A percentile compares a stretch with the other conserved stretches of the same genome.
Evolutionary conservation across 2,888 invertebrate species (phyloP).

Genomic region (Desoria tigrina): DNA sequence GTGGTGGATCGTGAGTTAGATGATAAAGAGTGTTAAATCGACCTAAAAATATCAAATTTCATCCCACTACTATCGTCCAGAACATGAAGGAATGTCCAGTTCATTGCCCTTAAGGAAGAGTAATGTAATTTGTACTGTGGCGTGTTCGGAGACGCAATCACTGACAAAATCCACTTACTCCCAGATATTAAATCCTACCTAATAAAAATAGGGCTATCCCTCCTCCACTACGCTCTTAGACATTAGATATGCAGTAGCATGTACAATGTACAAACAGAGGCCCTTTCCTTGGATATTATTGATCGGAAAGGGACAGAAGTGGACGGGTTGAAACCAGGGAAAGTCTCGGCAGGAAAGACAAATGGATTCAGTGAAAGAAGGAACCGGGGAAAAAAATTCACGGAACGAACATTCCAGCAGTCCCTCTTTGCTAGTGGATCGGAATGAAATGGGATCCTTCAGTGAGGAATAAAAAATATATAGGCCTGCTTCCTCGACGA

Average conservation of each 20-base stretch:
- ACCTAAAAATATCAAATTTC: slow-evolving; percentile 16
- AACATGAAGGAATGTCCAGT: neutral
- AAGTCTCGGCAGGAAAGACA: neutral
- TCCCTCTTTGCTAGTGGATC: slow-evolving; percentile 4
- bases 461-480: slow-evolving; percentile 15
- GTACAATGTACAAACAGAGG: no score
- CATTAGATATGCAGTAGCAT: no score
- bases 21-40: slow-evolving; percentile 12
- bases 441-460: slow-evolving; percentile 14
- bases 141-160: no score
- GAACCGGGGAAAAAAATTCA: slow-evolving; percentile 13
- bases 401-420: slow-evolving; percentile 7
- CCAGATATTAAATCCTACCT: no score
- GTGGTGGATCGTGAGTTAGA: slow-evolving; percentile 7
- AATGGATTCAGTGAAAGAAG: neutral
- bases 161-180: no score
- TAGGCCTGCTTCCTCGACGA: neutral
- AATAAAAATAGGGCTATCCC: no score
- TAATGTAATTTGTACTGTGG: no score
- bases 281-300: no score
- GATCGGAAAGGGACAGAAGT: no score
- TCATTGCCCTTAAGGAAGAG: slow-evolving; percentile 6
- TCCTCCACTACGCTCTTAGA: no score
- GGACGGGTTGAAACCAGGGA: no score
- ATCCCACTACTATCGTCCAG: neutral